These are phyloP conservation scores for Neosalanx taihuensis DNA, from an alignment of 2,797 vertebrate genomes.

Conservation along the genomic window DNA sequence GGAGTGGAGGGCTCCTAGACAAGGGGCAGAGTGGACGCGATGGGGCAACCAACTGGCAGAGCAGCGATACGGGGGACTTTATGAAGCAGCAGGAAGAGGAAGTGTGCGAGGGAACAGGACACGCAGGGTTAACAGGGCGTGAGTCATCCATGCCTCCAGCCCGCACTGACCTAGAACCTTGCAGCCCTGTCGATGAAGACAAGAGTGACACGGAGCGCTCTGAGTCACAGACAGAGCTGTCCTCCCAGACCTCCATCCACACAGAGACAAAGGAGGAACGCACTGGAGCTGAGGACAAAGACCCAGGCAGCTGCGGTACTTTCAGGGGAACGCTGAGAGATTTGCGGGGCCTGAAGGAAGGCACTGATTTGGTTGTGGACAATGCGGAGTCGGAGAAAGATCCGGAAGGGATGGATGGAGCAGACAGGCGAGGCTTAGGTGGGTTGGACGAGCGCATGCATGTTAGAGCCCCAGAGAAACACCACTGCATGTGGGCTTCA, in stretches of 20 bases:
- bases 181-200: constrained; percentile 5
- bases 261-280: constrained; percentile 1
- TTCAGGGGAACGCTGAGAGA: constrained; percentile 8
- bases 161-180: constrained; percentile 24
- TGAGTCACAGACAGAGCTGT: constrained; percentile 18
- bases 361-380: constrained; percentile 20
- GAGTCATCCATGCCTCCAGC: neutral
- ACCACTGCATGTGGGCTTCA: neutral
- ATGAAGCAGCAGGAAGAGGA: constrained; percentile 34
- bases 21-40: constrained; percentile 24
- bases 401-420: neutral
- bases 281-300: neutral
- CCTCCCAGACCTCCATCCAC: constrained; percentile 20
- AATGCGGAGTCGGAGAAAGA: neutral
- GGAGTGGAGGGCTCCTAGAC: constrained; percentile 7
- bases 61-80: constrained; percentile 27
- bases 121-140: neutral
- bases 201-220: constrained; percentile 18
- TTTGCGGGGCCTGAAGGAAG: neutral
- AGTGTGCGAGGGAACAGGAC: neutral
- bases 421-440: neutral
- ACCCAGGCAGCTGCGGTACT: neutral
- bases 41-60: neutral
- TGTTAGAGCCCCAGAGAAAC: neutral
- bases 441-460: constrained; percentile 5